These are phyloP conservation scores for Epistrophe eligans DNA, from an alignment of 2,888 invertebrate species.

Conservation along the genomic window DNA sequence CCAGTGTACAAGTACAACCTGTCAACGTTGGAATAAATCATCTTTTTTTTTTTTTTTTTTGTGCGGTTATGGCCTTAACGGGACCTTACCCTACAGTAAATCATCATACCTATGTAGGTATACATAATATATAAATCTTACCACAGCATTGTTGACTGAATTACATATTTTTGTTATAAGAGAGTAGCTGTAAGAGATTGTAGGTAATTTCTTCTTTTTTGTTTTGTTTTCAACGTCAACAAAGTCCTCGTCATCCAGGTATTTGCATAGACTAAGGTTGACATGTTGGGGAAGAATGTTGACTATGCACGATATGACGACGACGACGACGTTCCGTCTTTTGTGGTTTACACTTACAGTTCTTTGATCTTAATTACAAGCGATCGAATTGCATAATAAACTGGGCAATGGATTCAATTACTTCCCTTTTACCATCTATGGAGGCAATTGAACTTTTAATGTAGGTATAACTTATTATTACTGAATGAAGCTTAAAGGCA, in stretches of 20 bases:
- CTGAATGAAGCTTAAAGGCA: background rate
- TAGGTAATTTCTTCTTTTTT: background rate
- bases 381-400: conserved; percentile 74
- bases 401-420: conserved; percentile 65
- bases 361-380: conserved; percentile 74
- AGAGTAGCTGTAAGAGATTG: conserved; percentile 7
- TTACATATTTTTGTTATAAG: conserved; percentile 7
- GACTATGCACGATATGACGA: conserved; percentile 49
- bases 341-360: conserved; percentile 74
- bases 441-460: conserved; percentile 68
- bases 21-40: conserved; percentile 73
- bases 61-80: conserved; percentile 74
- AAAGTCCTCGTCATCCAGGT: conserved; percentile 57
- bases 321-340: conserved; percentile 68
- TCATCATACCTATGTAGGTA: background rate
- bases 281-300: conserved; percentile 71
- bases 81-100: conserved; percentile 71
- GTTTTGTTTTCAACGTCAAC: conserved; percentile 31
- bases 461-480: too few species aligned
- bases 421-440: conserved; percentile 49
- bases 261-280: conserved; percentile 61
- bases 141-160: conserved; percentile 50
- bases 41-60: conserved; percentile 30
- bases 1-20: conserved; percentile 62
- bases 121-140: conserved; percentile 21